Evolutionary conservation across 2,888 invertebrate genomes (phyloP), one percentile per base, ranked within the genome.

Genomic region (Apantesis nais): DNA sequence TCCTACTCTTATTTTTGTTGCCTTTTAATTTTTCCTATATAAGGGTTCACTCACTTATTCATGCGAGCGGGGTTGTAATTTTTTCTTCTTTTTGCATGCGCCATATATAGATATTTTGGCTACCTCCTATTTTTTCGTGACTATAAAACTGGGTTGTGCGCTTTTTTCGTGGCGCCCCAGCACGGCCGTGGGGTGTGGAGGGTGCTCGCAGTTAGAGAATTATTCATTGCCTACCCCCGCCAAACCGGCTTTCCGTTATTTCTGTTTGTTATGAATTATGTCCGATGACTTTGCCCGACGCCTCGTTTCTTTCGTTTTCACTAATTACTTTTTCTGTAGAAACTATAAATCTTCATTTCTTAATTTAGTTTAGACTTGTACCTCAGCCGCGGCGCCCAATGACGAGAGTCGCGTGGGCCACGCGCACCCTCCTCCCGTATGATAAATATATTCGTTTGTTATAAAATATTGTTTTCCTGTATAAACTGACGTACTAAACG

Each of bases 211-310:
- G 94, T 94, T 93, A 93, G 93, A 92, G 93, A 94, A 94, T 94
- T 94, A 95, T 95, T 94, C 94, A 95, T 95, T 94, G 94, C 94
- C 94, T 90, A 92, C 94, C 94, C 93, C 88, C 92, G 90, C 93
- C 92, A 91, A 93, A 93, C 92, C 88, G 91, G 92, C 92, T 92
- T 93, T 92, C 93, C 92, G 93, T 94, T 94, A 95, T 94, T 94
- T 94, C 90, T 94, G 93, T 93, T 94, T 94, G 94, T 93, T 94
- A 94, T 94, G 93, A 94, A 94, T 94, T 94, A 95, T 94, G 91
- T 92, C 92, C 92, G 92, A 93, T 93, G 93, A 94, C 93, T 93
- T 93, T 93, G 91, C 91, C 85, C 90, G 90, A 89, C 91, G 91
- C 89, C 86, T 88, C 87, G 90, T 90, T 93, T 92, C 93, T 93